Conservation (phyloP, 2,797 vertebrate genomes). For the Oophaga sylvatica region DNA sequence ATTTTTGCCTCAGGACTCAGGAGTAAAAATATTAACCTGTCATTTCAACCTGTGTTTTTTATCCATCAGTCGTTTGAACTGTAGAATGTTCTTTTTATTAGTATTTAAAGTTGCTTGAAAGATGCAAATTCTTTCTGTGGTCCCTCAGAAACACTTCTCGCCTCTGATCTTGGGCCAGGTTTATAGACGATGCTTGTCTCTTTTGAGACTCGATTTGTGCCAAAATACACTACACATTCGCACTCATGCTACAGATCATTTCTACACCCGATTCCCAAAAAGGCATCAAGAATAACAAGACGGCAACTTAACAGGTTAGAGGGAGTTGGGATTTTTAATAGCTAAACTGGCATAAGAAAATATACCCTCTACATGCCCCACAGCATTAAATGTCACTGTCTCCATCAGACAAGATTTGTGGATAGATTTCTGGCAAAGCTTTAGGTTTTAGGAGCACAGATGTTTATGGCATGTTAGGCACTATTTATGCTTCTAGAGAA, state of each 20-base stretch:
- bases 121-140: conserved; percentile 53
- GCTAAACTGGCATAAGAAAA: conserved; percentile 32
- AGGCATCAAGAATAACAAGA: conserved; percentile 27
- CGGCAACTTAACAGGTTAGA: conserved; percentile 3
- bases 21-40: conserved; percentile 46
- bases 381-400: conserved; percentile 12
- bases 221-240: conserved; percentile 51
- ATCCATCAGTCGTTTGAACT: conserved; percentile 22
- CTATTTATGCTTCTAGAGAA: conserved; percentile 11
- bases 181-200: conserved; percentile 42
- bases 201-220: neutral
- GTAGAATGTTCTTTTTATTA: conserved; percentile 42
- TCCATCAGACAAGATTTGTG: conserved; percentile 43
- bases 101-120: conserved; percentile 38
- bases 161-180: conserved; percentile 50
- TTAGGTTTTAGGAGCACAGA: neutral
- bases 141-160: conserved; percentile 39
- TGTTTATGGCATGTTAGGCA: conserved; percentile 27
- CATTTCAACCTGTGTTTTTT: conserved; percentile 43
- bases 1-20: neutral
- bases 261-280: conserved; percentile 15
- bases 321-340: conserved; percentile 12
- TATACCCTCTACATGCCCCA: conserved; percentile 12
- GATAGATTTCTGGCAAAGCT: conserved; percentile 14
- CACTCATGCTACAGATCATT: conserved; percentile 44